These are phyloP conservation scores for Erinaceus europaeus DNA, from an alignment of 2,113 vertebrate species.

Conservation along the genomic window DNA sequence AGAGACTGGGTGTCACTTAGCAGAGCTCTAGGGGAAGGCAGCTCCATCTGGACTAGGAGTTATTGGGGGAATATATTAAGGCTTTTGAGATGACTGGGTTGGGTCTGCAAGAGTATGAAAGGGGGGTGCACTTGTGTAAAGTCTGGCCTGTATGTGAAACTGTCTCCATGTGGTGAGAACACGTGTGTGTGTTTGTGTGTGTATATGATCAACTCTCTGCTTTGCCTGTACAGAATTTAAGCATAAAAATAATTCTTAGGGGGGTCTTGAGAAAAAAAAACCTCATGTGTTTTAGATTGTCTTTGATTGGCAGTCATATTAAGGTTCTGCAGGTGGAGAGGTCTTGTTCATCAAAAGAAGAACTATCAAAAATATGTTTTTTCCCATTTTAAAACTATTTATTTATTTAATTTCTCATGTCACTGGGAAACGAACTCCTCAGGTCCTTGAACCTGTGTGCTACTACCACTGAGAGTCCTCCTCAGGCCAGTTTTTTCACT, in stretches of 20 bases:
- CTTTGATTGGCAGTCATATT: constrained; percentile 64
- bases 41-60: constrained; percentile 57
- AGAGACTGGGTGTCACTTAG: constrained; percentile 47
- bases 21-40: constrained; percentile 50
- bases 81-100: not conserved
- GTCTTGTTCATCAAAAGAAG: constrained; percentile 18
- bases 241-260: constrained; percentile 29
- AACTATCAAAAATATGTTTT: not conserved
- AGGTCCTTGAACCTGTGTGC: too few relatives aligned
- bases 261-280: not conserved
- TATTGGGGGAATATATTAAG: not conserved
- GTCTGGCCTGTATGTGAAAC: not conserved
- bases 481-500: too few relatives aligned
- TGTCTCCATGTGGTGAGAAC: not conserved
- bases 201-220: accelerated
- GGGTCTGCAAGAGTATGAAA: not conserved
- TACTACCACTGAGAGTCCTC: too few relatives aligned
- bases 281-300: constrained; percentile 9
- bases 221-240: accelerated
- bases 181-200: not conserved
- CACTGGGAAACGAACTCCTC: too few relatives aligned
- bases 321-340: constrained; percentile 65
- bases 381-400: not conserved
- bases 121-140: not conserved
- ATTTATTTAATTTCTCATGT: too few relatives aligned